Base-by-base conservation (phyloP, 2,113 vertebrate species). In the Lanius collurio region DNA sequence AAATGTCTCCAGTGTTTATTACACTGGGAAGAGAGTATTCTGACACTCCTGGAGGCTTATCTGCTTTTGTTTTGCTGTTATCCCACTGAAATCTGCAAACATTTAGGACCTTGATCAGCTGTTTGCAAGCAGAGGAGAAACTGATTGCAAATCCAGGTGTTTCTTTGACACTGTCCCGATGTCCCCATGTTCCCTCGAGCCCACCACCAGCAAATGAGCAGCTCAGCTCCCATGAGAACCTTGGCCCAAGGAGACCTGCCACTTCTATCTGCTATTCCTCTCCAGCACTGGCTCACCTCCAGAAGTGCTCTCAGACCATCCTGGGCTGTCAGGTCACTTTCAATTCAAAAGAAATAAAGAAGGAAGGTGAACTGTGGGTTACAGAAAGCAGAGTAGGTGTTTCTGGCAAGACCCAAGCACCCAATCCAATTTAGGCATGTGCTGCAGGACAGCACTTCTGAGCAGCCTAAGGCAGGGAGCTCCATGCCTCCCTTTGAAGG, bases 401-500 rank as follows among this genome's bases (percentile, higher is more conserved):
- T 87, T 39, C 63, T 78, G 68, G 42, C 35, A 50, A 91, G 47
- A 49, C 89, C 52, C 44, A 49, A 93, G 94, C 1, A 1, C 12
- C 23, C n/a, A 1, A 1, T 83, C 70, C 63, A 71, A 41, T 59
- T 86, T 8, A 20, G 53, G 42, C 10, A 2, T 3, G 11, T 0
- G 0, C 70, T n/a, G 49, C 65, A 53, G 65, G 70, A 52, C 33
- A 31, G 82, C 4, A 23, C 64, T 83, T 59, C 59, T 84, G 30
- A 62, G 44, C 35, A 6, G 79, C 50, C 59, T 33, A 5, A 64
- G 69, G 75, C 81, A 64, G 44, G 59, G 70, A 89, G 62, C 42
- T 91, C 60, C 85, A 33, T 75, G 91, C 46, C 56, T 95, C 41
- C 84, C 88, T 87, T 94, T 93, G 93, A 97, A 94, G 88, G 74